Evolutionary conservation across 23 tunicate species (phyloP).

Genomic region (Diplosoma virens): DNA sequence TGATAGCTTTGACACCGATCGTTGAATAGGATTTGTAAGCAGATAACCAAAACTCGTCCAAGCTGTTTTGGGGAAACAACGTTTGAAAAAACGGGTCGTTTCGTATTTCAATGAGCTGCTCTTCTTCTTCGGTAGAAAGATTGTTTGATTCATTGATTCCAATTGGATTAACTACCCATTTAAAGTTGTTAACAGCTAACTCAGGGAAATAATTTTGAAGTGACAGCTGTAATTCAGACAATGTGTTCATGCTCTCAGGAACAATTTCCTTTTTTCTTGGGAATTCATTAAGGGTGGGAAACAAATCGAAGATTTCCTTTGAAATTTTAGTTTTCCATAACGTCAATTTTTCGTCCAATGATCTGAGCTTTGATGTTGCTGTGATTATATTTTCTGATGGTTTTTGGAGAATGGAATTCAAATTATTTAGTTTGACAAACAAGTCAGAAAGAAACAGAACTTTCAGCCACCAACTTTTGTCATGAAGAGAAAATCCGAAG

Average conservation of each 20-base stretch:
- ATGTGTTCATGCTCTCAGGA: constrained; percentile 44
- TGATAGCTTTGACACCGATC: no score
- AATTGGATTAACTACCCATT: constrained; percentile 47
- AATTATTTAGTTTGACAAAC: constrained; percentile 54
- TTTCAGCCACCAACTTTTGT: constrained; percentile 58
- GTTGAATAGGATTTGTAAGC: constrained; percentile 25
- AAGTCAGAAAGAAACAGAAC: constrained; percentile 67
- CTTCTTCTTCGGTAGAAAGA: constrained; percentile 47
- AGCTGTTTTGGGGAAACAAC: constrained; percentile 41
- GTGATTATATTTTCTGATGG: constrained; percentile 58
- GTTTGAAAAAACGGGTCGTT: constrained; percentile 51
- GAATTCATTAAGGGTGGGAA: constrained; percentile 46
- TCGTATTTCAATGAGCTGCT: constrained; percentile 59
- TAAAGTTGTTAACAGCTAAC: constrained; percentile 53
- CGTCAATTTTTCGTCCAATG: constrained; percentile 58
- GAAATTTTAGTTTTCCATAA: constrained; percentile 51
- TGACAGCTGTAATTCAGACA: constrained; percentile 50
- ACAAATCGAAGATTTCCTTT: constrained; percentile 40
- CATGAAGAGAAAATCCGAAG: constrained; percentile 60
- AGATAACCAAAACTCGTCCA: constrained; percentile 46
- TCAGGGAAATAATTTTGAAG: constrained; percentile 56
- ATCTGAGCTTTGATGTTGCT: constrained; percentile 55
- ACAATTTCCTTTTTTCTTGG: constrained; percentile 35
- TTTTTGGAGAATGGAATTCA: constrained; percentile 68
- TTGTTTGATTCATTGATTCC: constrained; percentile 52